These are phyloP conservation scores for Dasypogon diadema DNA, from an alignment of 2,888 invertebrate genomes.

Conservation along the genomic window DNA sequence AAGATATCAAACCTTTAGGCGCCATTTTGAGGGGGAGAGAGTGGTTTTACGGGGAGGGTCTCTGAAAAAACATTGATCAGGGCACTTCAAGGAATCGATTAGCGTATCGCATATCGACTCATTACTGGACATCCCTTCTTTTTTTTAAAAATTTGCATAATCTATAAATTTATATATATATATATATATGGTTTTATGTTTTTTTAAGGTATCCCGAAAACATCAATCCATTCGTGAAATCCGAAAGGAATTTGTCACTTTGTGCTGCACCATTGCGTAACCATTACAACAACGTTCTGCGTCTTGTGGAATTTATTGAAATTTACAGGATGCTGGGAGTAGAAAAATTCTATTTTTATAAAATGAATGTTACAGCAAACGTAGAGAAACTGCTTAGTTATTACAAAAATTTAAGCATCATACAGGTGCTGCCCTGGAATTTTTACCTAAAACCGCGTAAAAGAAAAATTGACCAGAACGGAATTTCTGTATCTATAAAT, in stretches of 20 bases:
- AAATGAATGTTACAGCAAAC: constrained; percentile 64
- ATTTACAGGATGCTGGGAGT: constrained; percentile 69
- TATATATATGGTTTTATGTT: too few species aligned
- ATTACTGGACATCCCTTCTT: too few species aligned
- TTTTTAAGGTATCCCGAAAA: background rate
- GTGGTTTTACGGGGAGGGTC: too few species aligned
- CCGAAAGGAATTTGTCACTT: constrained; percentile 64
- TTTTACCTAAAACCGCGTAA: too few species aligned
- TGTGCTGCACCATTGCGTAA: constrained; percentile 69
- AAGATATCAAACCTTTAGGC: too few species aligned
- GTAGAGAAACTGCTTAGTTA: constrained; percentile 65
- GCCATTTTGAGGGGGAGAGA: too few species aligned
- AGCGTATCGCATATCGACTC: too few species aligned
- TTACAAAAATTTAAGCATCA: constrained; percentile 63
- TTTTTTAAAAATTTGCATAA: too few species aligned
- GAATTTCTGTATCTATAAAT: constrained; percentile 84
- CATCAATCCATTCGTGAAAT: background rate
- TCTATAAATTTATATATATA: too few species aligned
- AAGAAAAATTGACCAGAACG: constrained; percentile 59
- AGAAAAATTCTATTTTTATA: constrained; percentile 69
- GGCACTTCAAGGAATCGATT: too few species aligned
- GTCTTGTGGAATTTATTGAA: constrained; percentile 70
- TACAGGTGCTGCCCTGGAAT: constrained; percentile 68
- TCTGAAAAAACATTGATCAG: too few species aligned
- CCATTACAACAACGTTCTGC: constrained; percentile 66